Conservation (phyloP, 2,888 invertebrate species). For the Steinernema scapterisci region DNA sequence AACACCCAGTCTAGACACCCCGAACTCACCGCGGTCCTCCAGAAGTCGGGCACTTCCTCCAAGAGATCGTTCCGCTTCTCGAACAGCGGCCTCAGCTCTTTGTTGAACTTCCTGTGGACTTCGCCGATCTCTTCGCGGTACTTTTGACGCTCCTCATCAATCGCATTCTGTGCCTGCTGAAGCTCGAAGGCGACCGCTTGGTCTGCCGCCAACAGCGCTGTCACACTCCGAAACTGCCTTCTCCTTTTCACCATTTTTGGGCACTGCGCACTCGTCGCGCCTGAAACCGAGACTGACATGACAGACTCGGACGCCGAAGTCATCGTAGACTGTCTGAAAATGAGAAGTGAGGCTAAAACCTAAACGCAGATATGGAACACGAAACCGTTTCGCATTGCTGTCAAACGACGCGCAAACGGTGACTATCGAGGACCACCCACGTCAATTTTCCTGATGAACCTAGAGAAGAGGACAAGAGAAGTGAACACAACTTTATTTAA, state of each 20-base stretch:
- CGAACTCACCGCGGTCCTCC: slow-evolving; percentile 9
- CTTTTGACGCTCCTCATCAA: slow-evolving; percentile 1
- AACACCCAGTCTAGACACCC: too few species aligned
- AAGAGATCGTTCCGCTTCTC: neutral
- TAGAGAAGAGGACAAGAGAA: too few species aligned
- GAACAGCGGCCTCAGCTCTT: slow-evolving; percentile 7
- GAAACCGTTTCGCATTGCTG: too few species aligned
- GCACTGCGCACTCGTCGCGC: neutral
- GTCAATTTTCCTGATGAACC: too few species aligned
- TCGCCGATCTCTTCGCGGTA: slow-evolving; percentile 11
- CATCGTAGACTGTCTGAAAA: neutral
- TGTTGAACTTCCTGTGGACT: slow-evolving; percentile 17
- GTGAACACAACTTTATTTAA: too few species aligned
- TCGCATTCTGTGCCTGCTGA: slow-evolving; percentile 11
- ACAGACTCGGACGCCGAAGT: neutral
- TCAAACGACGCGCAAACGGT: too few species aligned
- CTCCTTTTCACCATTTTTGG: neutral
- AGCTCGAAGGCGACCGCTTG: slow-evolving; percentile 22
- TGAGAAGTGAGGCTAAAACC: neutral
- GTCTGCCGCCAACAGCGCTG: slow-evolving; percentile 5
- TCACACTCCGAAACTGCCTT: slow-evolving; percentile 5
- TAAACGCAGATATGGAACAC: too few species aligned
- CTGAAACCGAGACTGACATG: too few species aligned
- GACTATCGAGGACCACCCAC: too few species aligned
- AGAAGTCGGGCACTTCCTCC: slow-evolving; percentile 20